A percentile compares a stretch with the other conserved stretches of the same genome.
phyloP scores from a whole-genome alignment of 2,113 vertebrate species.

The Leuciscus idus region DNA sequence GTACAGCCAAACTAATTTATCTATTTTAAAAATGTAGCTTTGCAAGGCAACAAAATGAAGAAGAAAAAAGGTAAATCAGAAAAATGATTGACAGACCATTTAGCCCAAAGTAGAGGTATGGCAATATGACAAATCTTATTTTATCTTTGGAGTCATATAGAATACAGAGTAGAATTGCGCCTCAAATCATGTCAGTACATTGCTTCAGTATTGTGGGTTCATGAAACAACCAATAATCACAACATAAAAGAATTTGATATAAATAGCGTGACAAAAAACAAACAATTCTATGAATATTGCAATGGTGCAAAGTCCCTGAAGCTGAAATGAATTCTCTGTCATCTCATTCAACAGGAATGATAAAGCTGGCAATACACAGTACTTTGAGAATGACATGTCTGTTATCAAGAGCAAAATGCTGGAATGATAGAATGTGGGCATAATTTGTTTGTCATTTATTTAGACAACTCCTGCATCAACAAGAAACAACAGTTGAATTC shows the following conservation, averaged over 20 bases:
- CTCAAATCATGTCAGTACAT: not conserved
- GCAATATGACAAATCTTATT: no score
- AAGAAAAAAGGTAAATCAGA: no score
- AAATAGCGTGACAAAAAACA: not conserved
- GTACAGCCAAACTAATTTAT: no score
- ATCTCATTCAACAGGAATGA: not conserved
- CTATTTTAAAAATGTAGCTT: no score
- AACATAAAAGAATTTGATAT: not conserved
- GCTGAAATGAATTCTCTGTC: not conserved
- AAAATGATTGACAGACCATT: no score
- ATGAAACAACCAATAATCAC: constrained; percentile 1
- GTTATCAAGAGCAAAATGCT: not conserved
- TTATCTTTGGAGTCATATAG: not conserved
- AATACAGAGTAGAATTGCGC: not conserved
- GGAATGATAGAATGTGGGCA: not conserved
- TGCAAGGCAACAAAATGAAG: no score
- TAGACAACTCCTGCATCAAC: constrained; percentile 8
- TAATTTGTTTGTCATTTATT: constrained; percentile 19
- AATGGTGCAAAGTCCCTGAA: not conserved
- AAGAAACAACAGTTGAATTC: constrained; percentile 9
- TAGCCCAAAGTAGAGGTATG: no score
- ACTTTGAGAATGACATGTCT: not conserved
- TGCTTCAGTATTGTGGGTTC: not conserved
- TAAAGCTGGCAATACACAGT: not conserved
- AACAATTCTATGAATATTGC: not conserved